phyloP scores from a whole-genome alignment of 2,888 invertebrate genomes.

The Lysandra coridon region DNA sequence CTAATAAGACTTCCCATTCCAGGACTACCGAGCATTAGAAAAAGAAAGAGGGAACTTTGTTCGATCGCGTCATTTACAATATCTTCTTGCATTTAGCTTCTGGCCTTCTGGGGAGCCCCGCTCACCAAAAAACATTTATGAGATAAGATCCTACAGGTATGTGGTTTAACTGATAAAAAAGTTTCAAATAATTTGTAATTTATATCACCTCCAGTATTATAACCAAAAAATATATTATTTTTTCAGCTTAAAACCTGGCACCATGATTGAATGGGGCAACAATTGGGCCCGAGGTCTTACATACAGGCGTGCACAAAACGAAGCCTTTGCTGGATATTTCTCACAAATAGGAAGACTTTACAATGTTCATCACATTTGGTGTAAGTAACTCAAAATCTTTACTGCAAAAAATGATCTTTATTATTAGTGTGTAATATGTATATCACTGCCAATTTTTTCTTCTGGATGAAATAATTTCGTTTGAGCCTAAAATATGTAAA shows the following conservation, averaged over 20 bases:
- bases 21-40: slow-evolving; percentile 87
- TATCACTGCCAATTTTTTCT: no score
- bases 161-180: background rate
- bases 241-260: slow-evolving; percentile 96
- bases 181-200: background rate
- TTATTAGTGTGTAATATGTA: no score
- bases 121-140: slow-evolving; percentile 91
- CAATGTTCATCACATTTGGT: slow-evolving; percentile 99
- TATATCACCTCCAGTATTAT: no score
- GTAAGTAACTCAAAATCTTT: slow-evolving; percentile 83
- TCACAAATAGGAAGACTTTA: slow-evolving; percentile 98
- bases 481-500: no score
- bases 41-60: slow-evolving; percentile 89
- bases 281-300: slow-evolving; percentile 98
- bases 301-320: slow-evolving; percentile 93
- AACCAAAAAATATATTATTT: no score
- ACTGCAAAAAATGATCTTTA: no score
- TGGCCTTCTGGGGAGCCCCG: slow-evolving; percentile 93
- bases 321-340: slow-evolving; percentile 98
- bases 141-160: slow-evolving; percentile 87
- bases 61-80: slow-evolving; percentile 94
- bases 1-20: slow-evolving; percentile 33
- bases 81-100: slow-evolving; percentile 97
- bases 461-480: no score
- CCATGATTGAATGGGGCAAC: slow-evolving; percentile 99